Base-by-base conservation (phyloP, 2,113 vertebrate species). In the Ophthalmotilapia sp. region DNA sequence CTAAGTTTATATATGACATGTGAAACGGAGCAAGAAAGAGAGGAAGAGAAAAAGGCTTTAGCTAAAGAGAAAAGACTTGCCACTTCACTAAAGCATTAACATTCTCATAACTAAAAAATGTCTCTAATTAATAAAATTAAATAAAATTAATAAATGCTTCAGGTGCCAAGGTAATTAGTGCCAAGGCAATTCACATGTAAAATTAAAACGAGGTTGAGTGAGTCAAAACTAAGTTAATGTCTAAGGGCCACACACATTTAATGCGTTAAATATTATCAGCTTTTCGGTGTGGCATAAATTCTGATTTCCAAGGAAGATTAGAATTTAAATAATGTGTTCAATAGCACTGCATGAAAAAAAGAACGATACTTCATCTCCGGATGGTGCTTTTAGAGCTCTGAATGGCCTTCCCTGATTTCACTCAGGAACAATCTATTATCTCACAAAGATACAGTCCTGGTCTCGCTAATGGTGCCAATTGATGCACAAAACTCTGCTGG, bases 101-200 rank as follows among this genome's bases (percentile, higher is more conserved):
- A 77, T 85, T 86, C 21, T 80, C 82, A 89, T 42, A 83, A 87
- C 38, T 77, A 73, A 83, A 79, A 54, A 29, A 81, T 55, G 54
- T 89, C 42, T 91, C 62, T 89, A 83, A 89, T 93, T 90, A 89
- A 80, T 49, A 87, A 86, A 70, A 26, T 26, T 26, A 26, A 26
- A 26, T 26, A 26, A 26, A 83, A 89, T 93, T 90, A 89, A 80
- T 49, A 87, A 86, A 73, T 11, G 62, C 83, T 90, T 88, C 82
- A 90, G 85, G 85, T 73, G 81, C 79, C 62, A 58, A 80, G 53
- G 65, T 11, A 86, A 75, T 80, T 84, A 90, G 47, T 75, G 77
- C 58, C 84, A 56, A 47, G 38, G 79, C 49, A 73, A 47, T 65
- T 83, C 83, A 87, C 54, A 56, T 81, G 51, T 89, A 82, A 84